These are phyloP conservation scores for Phytoseiulus persimilis DNA, from an alignment of 2,888 invertebrate genomes.

Conservation along the genomic window DNA sequence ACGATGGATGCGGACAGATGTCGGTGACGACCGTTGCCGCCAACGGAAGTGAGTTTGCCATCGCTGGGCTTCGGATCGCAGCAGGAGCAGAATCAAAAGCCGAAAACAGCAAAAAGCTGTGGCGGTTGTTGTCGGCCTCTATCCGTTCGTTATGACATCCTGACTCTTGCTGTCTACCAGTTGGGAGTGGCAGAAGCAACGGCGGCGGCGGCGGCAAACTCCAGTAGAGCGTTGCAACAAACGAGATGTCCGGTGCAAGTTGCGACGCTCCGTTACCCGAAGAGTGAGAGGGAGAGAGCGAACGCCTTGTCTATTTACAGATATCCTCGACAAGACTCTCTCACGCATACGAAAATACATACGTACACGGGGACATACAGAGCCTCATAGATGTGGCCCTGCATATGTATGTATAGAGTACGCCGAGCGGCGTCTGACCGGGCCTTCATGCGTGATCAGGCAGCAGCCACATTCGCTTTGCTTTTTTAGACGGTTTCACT, in stretches of 20 bases:
- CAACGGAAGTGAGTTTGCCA: constrained; percentile 22
- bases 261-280: background rate
- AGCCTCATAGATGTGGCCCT: background rate
- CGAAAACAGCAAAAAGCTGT: background rate
- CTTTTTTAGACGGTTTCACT: background rate
- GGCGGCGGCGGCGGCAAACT: background rate
- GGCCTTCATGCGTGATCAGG: background rate
- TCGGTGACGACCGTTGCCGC: constrained; percentile 36
- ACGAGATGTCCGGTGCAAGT: constrained; percentile 5
- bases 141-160: background rate
- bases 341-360: background rate
- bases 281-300: background rate
- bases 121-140: background rate
- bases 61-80: background rate
- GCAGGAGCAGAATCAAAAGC: background rate
- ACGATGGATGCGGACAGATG: constrained; percentile 28
- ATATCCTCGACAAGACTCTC: background rate
- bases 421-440: background rate
- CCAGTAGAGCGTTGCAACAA: background rate
- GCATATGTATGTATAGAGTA: background rate
- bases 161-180: background rate
- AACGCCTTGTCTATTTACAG: background rate
- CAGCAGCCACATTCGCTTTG: background rate
- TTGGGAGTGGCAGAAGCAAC: background rate
- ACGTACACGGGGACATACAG: background rate